Percentiles rank a stretch among this genome's conserved stretches.
phyloP scores from a whole-genome alignment of 1,140 invertebrate genomes.

The Thrips palmi region DNA sequence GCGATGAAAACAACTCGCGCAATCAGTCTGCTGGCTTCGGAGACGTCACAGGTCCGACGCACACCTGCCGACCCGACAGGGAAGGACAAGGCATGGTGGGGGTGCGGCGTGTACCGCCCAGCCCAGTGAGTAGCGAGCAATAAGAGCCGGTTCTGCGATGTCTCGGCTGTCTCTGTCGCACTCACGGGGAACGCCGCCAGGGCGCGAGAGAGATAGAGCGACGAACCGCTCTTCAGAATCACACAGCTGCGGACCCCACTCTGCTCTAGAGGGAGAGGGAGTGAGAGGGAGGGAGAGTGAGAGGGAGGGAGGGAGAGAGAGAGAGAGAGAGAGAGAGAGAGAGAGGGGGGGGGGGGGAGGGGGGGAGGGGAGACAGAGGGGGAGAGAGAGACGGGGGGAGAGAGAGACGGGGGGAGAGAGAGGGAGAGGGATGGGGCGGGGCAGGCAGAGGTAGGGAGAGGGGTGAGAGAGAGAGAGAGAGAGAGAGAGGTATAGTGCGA shows the following conservation, averaged over 20 bases:
- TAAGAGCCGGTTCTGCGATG: slow-evolving; percentile 3
- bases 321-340: slow-evolving; percentile 9
- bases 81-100: slow-evolving; percentile 27
- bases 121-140: slow-evolving; percentile 3
- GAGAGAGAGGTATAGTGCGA: no score
- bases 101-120: slow-evolving; percentile 7
- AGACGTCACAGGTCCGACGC: no score
- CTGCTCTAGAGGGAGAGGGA: background rate
- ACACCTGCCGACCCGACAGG: no score
- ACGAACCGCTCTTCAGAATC: slow-evolving; percentile 3
- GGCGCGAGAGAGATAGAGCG: slow-evolving; percentile 5
- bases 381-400: slow-evolving; percentile 13
- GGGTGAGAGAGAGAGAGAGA: no score
- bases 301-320: background rate
- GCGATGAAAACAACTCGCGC: no score
- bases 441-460: no score
- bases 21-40: no score
- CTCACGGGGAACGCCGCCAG: background rate
- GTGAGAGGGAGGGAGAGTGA: background rate
- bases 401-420: background rate
- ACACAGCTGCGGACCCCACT: slow-evolving; percentile 6
- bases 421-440: background rate
- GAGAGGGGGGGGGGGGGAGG: slow-evolving; percentile 15
- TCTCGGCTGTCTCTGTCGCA: slow-evolving; percentile 2
- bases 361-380: slow-evolving; percentile 9